These are phyloP conservation scores for Falco cherrug DNA, from an alignment of 2,797 vertebrate species.

Conservation along the genomic window DNA sequence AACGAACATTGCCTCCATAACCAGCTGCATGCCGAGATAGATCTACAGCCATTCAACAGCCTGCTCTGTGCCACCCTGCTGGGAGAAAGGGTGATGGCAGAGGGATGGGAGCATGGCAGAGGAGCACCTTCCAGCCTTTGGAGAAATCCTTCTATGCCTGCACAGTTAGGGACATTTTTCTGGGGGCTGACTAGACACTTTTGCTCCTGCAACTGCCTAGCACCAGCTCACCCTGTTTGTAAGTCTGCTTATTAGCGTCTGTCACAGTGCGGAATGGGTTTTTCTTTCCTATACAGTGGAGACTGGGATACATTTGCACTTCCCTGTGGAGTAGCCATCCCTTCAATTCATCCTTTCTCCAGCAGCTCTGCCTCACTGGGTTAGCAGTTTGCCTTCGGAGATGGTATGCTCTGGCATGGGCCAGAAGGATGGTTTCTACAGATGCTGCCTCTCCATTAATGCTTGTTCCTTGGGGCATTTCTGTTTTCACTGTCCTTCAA, in stretches of 20 bases:
- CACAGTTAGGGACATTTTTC: background rate
- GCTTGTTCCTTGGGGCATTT: background rate
- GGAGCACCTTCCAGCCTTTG: background rate
- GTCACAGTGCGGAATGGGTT: background rate
- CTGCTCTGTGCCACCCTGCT: background rate
- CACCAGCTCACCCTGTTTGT: background rate
- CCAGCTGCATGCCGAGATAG: background rate
- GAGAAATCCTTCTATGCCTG: background rate
- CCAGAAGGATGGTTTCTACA: background rate
- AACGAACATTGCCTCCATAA: rapidly evolving
- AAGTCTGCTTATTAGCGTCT: background rate
- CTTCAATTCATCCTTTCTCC: background rate
- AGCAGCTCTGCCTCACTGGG: background rate
- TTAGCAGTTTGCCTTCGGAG: background rate
- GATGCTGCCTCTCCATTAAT: background rate
- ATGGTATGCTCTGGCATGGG: background rate
- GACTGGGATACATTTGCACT: background rate
- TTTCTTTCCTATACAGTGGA: background rate
- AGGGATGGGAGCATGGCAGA: background rate
- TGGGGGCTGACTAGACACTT: background rate
- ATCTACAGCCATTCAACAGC: background rate
- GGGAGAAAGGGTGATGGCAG: background rate
- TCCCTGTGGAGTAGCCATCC: background rate
- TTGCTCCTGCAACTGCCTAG: background rate
- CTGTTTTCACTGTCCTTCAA: background rate